Evolutionary conservation across 2,113 vertebrate genomes (phyloP).

Genomic region (Taxidea taxus): DNA sequence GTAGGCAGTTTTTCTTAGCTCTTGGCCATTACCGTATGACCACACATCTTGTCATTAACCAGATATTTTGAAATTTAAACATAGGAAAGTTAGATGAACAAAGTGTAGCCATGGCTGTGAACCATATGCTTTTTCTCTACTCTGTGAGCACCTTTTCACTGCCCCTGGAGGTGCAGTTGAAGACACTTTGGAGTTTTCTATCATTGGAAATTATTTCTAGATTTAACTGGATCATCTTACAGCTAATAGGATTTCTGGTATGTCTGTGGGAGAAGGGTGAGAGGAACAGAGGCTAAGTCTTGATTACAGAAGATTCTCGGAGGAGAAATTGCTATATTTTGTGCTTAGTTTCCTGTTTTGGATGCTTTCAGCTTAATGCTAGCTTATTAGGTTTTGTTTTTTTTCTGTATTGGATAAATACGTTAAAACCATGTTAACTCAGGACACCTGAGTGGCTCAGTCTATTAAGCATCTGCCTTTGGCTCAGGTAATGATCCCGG

Average conservation of each 20-base stretch:
- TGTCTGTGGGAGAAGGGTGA: neutral
- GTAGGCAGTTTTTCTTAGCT: constrained; percentile 67
- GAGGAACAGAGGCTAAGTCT: neutral
- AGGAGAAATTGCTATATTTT: neutral
- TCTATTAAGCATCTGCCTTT: neutral
- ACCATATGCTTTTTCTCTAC: neutral
- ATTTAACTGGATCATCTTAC: neutral
- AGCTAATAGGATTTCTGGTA: neutral
- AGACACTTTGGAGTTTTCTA: neutral
- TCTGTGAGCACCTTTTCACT: constrained; percentile 52
- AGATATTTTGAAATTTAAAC: constrained; percentile 57
- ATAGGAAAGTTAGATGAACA: constrained; percentile 64
- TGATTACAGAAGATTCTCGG: neutral
- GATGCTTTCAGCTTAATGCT: neutral
- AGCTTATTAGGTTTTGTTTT: neutral
- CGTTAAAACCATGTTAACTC: neutral
- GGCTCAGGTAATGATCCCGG: neutral
- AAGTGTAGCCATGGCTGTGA: neutral
- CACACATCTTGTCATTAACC: constrained; percentile 61
- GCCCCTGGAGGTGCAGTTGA: neutral
- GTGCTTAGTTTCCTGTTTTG: neutral
- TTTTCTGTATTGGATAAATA: neutral
- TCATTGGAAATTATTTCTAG: neutral
- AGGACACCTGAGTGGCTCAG: neutral
- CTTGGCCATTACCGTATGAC: constrained; percentile 43